phyloP scores from a whole-genome alignment of 2,113 vertebrate genomes.

The Phylloscopus trochilus region DNA sequence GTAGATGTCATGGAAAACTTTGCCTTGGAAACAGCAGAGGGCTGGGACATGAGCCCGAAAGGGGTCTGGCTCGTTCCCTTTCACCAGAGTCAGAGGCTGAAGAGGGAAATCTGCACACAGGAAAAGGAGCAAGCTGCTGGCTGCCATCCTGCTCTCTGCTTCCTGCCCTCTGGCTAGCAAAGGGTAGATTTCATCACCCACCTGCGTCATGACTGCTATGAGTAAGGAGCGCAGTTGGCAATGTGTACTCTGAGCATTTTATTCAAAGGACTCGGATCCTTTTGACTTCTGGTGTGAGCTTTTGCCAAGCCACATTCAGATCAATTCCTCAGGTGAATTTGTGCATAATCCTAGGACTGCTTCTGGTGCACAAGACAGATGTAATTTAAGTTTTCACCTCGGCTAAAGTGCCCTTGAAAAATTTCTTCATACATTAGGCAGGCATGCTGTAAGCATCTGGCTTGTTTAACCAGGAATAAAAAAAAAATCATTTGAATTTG shows the following conservation, averaged over 20 bases:
- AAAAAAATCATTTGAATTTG: not conserved
- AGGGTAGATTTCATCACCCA: not conserved
- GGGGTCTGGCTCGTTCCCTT: not conserved
- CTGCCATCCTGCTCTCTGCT: not conserved
- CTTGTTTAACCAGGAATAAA: constrained; percentile 21
- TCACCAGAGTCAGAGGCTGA: not conserved
- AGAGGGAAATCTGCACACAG: fast-evolving
- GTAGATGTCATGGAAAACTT: not conserved
- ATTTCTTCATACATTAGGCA: not conserved
- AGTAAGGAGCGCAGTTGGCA: not conserved
- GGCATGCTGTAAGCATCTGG: not conserved
- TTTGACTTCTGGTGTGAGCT: not conserved
- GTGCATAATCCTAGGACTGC: not conserved
- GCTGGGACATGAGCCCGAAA: not conserved
- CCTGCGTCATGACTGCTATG: fast-evolving
- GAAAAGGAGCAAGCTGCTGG: not conserved
- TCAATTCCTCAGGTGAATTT: not conserved
- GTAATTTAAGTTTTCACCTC: not conserved
- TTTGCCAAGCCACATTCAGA: not conserved
- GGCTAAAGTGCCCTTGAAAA: not conserved
- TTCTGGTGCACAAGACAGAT: not conserved
- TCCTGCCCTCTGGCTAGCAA: not conserved
- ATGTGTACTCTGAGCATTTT: not conserved
- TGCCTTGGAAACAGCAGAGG: not conserved
- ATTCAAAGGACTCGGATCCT: not conserved